These are phyloP conservation scores for Neopipo cinnamomea DNA, from an alignment of 2,113 vertebrate genomes.

Conservation along the genomic window DNA sequence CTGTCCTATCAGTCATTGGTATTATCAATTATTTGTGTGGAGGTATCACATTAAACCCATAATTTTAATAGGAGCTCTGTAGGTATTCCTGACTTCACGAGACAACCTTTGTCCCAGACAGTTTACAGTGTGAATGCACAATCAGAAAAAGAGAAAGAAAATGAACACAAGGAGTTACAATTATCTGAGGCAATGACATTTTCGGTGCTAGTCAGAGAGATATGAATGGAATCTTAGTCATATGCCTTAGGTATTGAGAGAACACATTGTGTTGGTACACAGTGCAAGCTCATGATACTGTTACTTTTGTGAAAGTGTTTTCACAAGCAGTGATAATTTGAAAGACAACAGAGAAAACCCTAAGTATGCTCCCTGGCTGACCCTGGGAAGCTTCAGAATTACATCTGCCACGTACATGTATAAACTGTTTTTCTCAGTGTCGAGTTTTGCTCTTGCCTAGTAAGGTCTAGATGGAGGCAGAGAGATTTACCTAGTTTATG, in stretches of 20 bases:
- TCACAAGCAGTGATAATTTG: neutral
- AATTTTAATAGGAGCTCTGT: neutral
- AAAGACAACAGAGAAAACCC: neutral
- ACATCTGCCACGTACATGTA: neutral
- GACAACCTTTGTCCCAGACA: neutral
- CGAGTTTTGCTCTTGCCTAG: neutral
- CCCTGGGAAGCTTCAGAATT: neutral
- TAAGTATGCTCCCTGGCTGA: neutral
- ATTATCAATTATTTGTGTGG: neutral
- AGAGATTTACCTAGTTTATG: neutral
- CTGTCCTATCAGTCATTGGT: neutral
- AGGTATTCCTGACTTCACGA: neutral
- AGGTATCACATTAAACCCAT: neutral
- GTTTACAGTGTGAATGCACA: neutral
- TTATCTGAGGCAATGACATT: neutral
- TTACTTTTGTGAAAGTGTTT: neutral
- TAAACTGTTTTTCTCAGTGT: neutral
- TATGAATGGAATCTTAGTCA: neutral
- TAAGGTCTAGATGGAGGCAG: neutral
- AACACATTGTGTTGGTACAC: neutral
- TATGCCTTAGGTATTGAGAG: neutral
- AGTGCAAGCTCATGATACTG: neutral
- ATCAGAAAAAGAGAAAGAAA: neutral
- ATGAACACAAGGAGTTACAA: neutral
- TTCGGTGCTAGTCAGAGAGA: neutral